phyloP scores from a whole-genome alignment of 2,797 vertebrate genomes.

The Sardinella longiceps region DNA sequence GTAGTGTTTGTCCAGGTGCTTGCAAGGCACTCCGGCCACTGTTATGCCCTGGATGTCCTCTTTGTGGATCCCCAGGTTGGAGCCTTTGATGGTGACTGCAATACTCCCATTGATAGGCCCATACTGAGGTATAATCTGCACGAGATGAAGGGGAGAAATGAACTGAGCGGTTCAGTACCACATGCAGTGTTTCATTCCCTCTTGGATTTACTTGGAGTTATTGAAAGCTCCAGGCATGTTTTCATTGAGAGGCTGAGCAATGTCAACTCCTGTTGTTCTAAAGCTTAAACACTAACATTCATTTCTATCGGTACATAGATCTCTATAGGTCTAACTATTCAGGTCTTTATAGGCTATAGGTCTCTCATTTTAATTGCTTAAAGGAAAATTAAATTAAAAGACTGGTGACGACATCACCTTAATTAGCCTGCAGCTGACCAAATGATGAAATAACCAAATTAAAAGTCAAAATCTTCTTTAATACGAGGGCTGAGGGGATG shows the following conservation, averaged over 20 bases:
- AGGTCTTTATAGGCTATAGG: too few relatives aligned
- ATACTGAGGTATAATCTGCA: slow-evolving; percentile 86
- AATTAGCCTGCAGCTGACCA: background rate
- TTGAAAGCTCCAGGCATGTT: background rate
- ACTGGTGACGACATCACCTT: background rate
- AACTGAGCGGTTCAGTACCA: slow-evolving; percentile 20
- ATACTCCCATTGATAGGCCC: slow-evolving; percentile 89
- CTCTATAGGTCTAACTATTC: too few relatives aligned
- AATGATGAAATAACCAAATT: background rate
- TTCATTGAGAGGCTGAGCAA: background rate
- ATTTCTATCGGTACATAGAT: too few relatives aligned
- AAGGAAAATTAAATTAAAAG: background rate
- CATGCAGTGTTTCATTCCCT: background rate
- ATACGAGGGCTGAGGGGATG: background rate
- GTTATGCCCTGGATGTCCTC: slow-evolving; percentile 84
- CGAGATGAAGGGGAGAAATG: slow-evolving; percentile 55
- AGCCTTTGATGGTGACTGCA: slow-evolving; percentile 90
- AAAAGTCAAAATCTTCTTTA: background rate
- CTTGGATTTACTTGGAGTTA: background rate
- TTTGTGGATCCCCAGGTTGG: slow-evolving; percentile 87
- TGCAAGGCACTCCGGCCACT: slow-evolving; percentile 81
- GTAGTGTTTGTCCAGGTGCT: slow-evolving; percentile 82
- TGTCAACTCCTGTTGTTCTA: background rate
- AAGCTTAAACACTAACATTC: slow-evolving; percentile 7
- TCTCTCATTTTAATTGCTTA: background rate